Percentiles rank a stretch among this genome's conserved stretches.
Conservation (phyloP, 2,797 vertebrate genomes). For the Propithecus perrieri region DNA sequence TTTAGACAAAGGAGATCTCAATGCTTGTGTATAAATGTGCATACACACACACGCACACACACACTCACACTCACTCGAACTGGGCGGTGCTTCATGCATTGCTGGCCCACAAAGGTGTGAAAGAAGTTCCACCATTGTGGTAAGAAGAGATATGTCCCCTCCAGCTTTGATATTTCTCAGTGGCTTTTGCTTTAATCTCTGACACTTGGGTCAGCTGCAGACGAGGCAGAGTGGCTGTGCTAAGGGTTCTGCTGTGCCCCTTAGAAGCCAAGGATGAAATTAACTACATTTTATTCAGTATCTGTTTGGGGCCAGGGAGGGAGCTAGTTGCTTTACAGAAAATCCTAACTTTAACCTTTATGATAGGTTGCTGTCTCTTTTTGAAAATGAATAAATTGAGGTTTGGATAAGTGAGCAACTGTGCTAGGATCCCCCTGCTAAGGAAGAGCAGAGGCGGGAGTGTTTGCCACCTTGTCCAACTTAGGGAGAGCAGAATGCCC, state of each 20-base stretch:
- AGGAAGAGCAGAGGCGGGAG: background rate
- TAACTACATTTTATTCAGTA: background rate
- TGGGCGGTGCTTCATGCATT: rapidly evolving
- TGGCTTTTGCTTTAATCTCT: background rate
- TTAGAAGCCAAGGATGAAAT: background rate
- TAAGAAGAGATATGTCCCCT: rapidly evolving
- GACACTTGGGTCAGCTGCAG: background rate
- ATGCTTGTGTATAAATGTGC: background rate
- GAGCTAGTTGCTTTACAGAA: background rate
- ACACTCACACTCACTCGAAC: background rate
- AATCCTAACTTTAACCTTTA: background rate
- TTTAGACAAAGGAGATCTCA: background rate
- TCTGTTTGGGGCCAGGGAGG: background rate
- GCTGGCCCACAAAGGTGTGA: background rate
- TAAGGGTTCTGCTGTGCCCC: no score
- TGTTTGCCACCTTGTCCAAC: background rate
- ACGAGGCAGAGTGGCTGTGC: background rate
- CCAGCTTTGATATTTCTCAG: background rate
- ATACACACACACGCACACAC: no score
- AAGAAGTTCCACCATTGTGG: background rate
- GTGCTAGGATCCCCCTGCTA: background rate
- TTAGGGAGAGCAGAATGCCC: background rate
- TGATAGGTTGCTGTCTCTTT: rapidly evolving
- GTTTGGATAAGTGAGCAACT: background rate
- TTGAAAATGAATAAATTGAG: background rate